These are phyloP conservation scores for Pediacus dermestoides DNA, from an alignment of 2,888 invertebrate species.

Conservation along the genomic window DNA sequence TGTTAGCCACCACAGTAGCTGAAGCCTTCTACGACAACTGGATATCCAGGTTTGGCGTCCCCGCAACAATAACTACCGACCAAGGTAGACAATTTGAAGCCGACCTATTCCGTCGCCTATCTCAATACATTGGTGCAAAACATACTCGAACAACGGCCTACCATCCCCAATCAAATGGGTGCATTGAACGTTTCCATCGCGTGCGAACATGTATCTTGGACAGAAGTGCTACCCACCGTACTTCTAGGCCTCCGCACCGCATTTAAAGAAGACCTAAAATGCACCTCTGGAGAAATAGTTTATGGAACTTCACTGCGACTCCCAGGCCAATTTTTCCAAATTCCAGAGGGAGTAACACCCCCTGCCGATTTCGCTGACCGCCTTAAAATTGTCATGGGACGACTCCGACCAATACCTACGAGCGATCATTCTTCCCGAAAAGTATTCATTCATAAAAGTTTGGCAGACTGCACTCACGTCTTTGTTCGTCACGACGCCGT, in stretches of 20 bases:
- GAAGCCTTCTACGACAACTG: slow-evolving; percentile 6
- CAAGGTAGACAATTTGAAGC: slow-evolving; percentile 9
- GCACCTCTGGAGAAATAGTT: slow-evolving; percentile 33
- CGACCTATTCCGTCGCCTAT: background rate
- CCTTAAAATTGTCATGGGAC: too few relatives aligned
- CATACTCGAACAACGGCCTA: slow-evolving; percentile 23
- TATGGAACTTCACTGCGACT: slow-evolving; percentile 35
- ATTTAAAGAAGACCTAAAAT: slow-evolving; percentile 8
- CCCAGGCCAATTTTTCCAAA: slow-evolving; percentile 32
- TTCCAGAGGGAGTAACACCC: too few relatives aligned
- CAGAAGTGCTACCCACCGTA: slow-evolving; percentile 14
- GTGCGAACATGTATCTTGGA: too few relatives aligned
- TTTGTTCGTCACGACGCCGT: slow-evolving; percentile 29
- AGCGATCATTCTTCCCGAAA: slow-evolving; percentile 9
- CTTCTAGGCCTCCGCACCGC: slow-evolving; percentile 9
- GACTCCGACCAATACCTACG: slow-evolving; percentile 10
- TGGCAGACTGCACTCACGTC: slow-evolving; percentile 23
- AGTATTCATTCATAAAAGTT: slow-evolving; percentile 15
- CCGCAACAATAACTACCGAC: slow-evolving; percentile 9
- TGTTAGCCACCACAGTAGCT: background rate
- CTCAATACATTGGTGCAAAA: background rate
- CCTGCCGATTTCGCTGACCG: too few relatives aligned
- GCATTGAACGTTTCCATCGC: slow-evolving; percentile 25
- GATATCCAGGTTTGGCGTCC: slow-evolving; percentile 13
- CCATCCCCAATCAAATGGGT: slow-evolving; percentile 24